Percentiles rank a stretch among this genome's conserved stretches.
These are phyloP conservation scores for Matsumurasca onukii DNA, from an alignment of 1,140 invertebrate species.

Conservation along the genomic window DNA sequence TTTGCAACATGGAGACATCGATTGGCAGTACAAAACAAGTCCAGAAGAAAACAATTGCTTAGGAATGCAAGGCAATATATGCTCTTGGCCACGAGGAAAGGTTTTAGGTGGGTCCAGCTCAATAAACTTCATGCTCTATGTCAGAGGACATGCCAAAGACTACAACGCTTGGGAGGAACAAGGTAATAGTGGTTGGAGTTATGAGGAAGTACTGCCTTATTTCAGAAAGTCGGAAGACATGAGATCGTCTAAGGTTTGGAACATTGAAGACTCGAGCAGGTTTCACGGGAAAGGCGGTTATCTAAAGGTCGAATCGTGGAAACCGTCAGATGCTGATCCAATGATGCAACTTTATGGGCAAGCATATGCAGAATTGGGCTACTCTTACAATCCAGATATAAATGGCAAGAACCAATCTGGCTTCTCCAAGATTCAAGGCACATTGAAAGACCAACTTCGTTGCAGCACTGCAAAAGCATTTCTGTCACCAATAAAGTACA, in stretches of 20 bases:
- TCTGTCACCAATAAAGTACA: constrained; percentile 35
- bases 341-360: background rate
- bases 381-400: constrained; percentile 3
- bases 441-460: constrained; percentile 63
- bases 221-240: constrained; percentile 49
- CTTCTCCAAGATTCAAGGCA: constrained; percentile 43
- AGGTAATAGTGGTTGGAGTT: constrained; percentile 55
- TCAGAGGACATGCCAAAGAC: constrained; percentile 57
- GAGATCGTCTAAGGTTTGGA: background rate
- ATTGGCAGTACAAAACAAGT: constrained; percentile 75
- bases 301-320: background rate
- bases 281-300: constrained; percentile 22
- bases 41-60: constrained; percentile 56
- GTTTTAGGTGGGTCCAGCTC: constrained; percentile 62
- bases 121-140: constrained; percentile 65
- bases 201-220: constrained; percentile 52
- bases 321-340: background rate
- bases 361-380: background rate
- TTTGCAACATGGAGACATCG: constrained; percentile 37
- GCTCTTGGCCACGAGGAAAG: constrained; percentile 58
- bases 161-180: constrained; percentile 58
- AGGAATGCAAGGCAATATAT: constrained; percentile 51
- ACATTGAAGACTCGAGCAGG: background rate
- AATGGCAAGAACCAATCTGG: constrained; percentile 13
- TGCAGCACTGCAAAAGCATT: constrained; percentile 67